Conservation (phyloP, 1,140 invertebrate species). For the Lineus longissimus region DNA sequence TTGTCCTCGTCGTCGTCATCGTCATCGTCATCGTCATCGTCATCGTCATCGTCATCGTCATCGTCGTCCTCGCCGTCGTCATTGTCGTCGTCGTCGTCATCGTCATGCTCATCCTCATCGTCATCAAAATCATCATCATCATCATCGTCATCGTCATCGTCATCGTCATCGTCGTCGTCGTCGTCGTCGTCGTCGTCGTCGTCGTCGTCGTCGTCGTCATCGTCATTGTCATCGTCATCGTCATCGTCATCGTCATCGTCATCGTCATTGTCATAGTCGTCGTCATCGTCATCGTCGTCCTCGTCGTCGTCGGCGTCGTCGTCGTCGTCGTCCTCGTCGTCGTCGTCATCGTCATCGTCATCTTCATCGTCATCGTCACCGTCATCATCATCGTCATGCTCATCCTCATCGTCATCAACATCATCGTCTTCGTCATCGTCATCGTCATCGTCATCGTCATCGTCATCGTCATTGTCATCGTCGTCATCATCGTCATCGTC, state of each 20-base stretch:
- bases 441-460: constrained; percentile 14
- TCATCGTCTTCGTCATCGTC: too few species aligned
- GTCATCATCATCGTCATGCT: constrained; percentile 15
- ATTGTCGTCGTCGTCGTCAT: background rate
- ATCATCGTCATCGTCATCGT: too few species aligned
- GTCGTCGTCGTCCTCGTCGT: too few species aligned
- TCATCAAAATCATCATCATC: too few species aligned
- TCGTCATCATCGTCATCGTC: background rate
- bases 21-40: constrained; percentile 5
- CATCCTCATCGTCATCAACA: too few species aligned
- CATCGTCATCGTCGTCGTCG: constrained; percentile 5
- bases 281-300: too few species aligned
- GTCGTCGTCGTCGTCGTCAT: constrained; percentile 12
- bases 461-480: constrained; percentile 5
- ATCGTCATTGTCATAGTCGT: too few species aligned
- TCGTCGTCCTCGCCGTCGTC: constrained; percentile 12
- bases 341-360: constrained; percentile 1
- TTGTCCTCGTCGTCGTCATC: constrained; percentile 8
- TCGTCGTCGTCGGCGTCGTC: too few species aligned
- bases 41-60: background rate
- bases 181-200: constrained; percentile 13
- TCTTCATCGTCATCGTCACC: constrained; percentile 15
- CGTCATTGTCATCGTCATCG: constrained; percentile 11
- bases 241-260: constrained; percentile 14
- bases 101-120: too few species aligned